Conservation (phyloP, 2,888 invertebrate genomes). For the Nemurella pictetii region DNA sequence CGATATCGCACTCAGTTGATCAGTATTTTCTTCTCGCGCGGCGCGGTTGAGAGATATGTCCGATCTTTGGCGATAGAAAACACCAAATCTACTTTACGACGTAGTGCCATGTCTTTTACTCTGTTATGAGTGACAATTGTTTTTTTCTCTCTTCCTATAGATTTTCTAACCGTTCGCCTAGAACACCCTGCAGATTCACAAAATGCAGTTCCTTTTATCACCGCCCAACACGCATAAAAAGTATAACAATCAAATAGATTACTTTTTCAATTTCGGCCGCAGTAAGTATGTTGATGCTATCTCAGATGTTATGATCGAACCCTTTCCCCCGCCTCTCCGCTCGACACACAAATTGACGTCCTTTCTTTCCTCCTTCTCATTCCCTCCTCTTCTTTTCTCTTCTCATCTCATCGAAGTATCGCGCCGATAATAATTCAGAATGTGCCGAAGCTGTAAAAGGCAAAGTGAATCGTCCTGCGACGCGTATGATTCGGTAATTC, state of each 20-base stretch:
- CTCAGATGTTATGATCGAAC: not conserved
- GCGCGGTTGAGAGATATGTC: not conserved
- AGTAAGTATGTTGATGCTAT: not conserved
- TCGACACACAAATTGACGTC: not conserved
- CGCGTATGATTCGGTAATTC: slow-evolving; percentile 39
- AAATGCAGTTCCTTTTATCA: not conserved
- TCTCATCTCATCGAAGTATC: slow-evolving; percentile 20
- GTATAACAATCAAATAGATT: not conserved
- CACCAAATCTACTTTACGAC: no score
- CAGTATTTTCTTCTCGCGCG: not conserved
- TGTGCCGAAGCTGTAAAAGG: slow-evolving; percentile 39
- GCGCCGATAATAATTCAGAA: slow-evolving; percentile 36
- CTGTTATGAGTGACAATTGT: no score
- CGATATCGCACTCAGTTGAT: not conserved
- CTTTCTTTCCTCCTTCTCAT: not conserved
- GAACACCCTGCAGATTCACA: not conserved
- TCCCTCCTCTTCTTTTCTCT: not conserved
- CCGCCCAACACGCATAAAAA: not conserved
- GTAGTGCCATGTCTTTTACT: no score
- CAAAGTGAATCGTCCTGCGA: slow-evolving; percentile 36
- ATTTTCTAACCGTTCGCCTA: not conserved
- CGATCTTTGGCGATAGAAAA: no score
- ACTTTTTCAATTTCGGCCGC: not conserved
- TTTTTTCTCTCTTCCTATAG: not conserved
- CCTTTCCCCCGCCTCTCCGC: not conserved